Base-by-base conservation (phyloP, 2,113 vertebrate genomes). In the Xenopus laevis region DNA sequence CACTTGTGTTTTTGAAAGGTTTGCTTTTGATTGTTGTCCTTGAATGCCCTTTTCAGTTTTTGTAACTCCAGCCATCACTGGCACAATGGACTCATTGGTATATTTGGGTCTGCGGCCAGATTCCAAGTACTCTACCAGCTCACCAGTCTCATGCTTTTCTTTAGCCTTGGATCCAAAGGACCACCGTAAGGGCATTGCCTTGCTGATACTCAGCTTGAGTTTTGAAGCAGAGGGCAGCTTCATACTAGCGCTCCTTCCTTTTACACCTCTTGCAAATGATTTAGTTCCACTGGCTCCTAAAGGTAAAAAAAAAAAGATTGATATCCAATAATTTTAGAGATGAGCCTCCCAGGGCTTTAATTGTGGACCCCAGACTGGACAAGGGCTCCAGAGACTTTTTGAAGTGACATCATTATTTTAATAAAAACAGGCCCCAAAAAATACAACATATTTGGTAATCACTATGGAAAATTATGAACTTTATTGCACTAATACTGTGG, bases 101-200 rank as follows among this genome's bases (percentile, higher is more conserved):
- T 92, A 91, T 21, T 91, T 90, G 0, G 96, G 81, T 1, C 95
- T 84, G 8, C 93, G 90, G 13, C 94, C 92, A 0, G 95, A 96
- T 9, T 98, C 95, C 64, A 95, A 80, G 72, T 95, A 96, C 68
- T 95, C 91, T 57, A 96, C 93, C 79, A 96, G 83, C 80, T 93
- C 93, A 0, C 86, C 88, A 0, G 91, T 85, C 0, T 79, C 78
- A 0, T 84, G 80, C 23, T 84, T 84, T 4, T 78, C 79, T 21
- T 87, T 88, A 20, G 90, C 90, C 72, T 84, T 92, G 71, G 84
- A 81, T 2, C 91, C 85, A 1, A 95, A 87, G 27, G 94, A 95
- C 93, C 92, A 93, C 4, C 91, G 89, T 0, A 92, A 68, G 11
- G 93, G 91, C 77, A 89, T 46, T 3, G 91, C 80, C 81, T 91